Percentiles rank a stretch among this genome's conserved stretches.
Conservation (phyloP, 1,140 invertebrate species). For the Saccostrea echinata region DNA sequence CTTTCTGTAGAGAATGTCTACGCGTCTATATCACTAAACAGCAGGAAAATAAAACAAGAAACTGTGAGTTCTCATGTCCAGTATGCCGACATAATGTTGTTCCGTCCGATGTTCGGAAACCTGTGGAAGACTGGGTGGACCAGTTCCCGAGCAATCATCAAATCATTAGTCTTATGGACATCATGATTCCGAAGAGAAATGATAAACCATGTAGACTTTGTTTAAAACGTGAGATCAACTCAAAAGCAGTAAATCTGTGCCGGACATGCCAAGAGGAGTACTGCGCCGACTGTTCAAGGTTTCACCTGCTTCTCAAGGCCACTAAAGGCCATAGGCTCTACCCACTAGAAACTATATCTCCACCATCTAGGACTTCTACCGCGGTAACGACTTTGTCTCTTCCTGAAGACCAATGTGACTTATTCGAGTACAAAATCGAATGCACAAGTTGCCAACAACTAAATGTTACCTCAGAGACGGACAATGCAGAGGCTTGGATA, state of each 20-base stretch:
- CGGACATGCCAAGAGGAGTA: slow-evolving; percentile 45
- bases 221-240: not conserved
- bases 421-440: slow-evolving; percentile 23
- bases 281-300: slow-evolving; percentile 47
- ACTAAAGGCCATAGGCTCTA: slow-evolving; percentile 45
- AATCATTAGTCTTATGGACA: slow-evolving; percentile 43
- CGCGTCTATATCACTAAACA: slow-evolving; percentile 28
- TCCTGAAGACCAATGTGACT: not conserved
- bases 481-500: slow-evolving; percentile 38
- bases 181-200: slow-evolving; percentile 40
- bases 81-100: slow-evolving; percentile 39
- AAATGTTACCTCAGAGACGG: slow-evolving; percentile 30
- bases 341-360: slow-evolving; percentile 2
- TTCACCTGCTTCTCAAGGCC: slow-evolving; percentile 46
- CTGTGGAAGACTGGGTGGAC: slow-evolving; percentile 45
- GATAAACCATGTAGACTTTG: slow-evolving; percentile 41
- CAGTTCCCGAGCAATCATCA: slow-evolving; percentile 53
- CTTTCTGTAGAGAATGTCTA: slow-evolving; percentile 47
- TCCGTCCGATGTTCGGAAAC: slow-evolving; percentile 21
- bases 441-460: not conserved
- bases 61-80: slow-evolving; percentile 41
- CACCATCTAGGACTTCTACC: not conserved
- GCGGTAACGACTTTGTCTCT: not conserved
- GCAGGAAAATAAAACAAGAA: not conserved
- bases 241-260: slow-evolving; percentile 34